phyloP scores from a whole-genome alignment of 2,888 invertebrate species.

The Schizaphis graminum region DNA sequence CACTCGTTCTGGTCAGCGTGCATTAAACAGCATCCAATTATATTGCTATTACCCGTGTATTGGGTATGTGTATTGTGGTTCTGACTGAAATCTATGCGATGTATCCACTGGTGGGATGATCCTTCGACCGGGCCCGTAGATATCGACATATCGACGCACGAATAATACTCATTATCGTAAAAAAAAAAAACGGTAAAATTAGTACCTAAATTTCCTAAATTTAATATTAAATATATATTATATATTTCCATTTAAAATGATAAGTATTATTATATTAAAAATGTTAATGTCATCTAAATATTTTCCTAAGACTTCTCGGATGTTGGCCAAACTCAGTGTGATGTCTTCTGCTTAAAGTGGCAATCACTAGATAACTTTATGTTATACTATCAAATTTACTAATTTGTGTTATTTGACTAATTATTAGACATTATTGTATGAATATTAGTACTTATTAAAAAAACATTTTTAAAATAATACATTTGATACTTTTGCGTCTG shows the following conservation, averaged over 20 bases:
- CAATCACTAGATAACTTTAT: not conserved
- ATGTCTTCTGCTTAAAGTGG: not conserved
- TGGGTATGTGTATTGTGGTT: not conserved
- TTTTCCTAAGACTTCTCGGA: not conserved
- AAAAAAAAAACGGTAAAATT: not conserved
- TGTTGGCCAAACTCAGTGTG: not conserved
- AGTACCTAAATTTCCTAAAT: not conserved
- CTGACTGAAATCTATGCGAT: not conserved
- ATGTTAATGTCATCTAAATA: not conserved
- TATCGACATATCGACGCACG: not conserved
- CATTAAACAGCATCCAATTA: constrained; percentile 52
- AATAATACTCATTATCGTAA: not conserved
- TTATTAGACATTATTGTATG: too few relatives aligned
- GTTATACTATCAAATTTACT: not conserved
- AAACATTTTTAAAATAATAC: too few relatives aligned
- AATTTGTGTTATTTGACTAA: too few relatives aligned
- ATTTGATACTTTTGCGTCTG: too few relatives aligned
- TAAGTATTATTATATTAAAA: not conserved
- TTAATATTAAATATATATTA: not conserved
- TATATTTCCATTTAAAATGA: not conserved
- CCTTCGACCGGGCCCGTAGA: not conserved
- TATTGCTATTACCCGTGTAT: not conserved
- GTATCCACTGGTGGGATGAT: not conserved
- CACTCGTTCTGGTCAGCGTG: constrained; percentile 57
- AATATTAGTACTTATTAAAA: too few relatives aligned